phyloP scores from a whole-genome alignment of 2,888 invertebrate species.

The Platyscelio sp. region DNA sequence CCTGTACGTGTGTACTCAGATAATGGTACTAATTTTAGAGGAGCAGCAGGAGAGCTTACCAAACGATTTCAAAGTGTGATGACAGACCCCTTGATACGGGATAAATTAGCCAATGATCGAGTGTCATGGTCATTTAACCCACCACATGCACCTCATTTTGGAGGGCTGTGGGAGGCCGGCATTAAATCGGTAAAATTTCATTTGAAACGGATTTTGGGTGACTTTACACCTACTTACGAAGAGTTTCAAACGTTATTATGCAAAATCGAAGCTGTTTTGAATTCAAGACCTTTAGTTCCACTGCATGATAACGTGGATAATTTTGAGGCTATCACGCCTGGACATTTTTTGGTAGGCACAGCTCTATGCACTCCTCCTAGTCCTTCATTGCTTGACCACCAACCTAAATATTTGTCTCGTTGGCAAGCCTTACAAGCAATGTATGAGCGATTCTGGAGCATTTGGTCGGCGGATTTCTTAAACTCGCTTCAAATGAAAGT shows the following conservation, averaged over 20 bases:
- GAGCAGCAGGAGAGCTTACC: neutral
- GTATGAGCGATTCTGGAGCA: constrained; percentile 70
- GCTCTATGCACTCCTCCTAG: neutral
- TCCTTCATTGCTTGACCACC: constrained; percentile 6
- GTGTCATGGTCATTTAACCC: too few species aligned
- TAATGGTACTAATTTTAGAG: constrained; percentile 9
- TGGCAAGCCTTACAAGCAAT: constrained; percentile 68
- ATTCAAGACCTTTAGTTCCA: neutral
- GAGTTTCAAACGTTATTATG: neutral
- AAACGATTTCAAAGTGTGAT: too few species aligned
- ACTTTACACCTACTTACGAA: neutral
- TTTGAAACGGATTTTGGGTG: neutral
- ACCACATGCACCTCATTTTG: neutral
- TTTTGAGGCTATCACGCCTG: neutral
- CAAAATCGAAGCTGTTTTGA: neutral
- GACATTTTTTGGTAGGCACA: neutral
- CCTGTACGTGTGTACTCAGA: neutral
- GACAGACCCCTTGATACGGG: too few species aligned
- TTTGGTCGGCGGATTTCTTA: constrained; percentile 70
- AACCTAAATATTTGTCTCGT: constrained; percentile 50
- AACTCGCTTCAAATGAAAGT: neutral
- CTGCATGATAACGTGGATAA: neutral
- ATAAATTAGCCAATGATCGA: too few species aligned
- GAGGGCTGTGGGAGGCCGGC: neutral
- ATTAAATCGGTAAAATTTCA: neutral